Evolutionary conservation across 2,888 invertebrate species (phyloP).

Genomic region (Sylvicola fuscatus): DNA sequence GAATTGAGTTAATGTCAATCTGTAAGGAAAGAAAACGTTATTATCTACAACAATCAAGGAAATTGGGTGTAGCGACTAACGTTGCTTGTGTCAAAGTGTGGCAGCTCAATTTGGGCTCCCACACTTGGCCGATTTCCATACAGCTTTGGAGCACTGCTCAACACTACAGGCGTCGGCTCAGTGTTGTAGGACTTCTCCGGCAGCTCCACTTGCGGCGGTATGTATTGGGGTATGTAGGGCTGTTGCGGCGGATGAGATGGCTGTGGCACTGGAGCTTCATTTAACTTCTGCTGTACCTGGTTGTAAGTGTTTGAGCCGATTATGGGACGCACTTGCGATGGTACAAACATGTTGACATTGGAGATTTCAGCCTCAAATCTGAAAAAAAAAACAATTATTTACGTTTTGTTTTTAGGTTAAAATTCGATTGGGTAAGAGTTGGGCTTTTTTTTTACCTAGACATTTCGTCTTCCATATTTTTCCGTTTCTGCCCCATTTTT

Average conservation of each 20-base stretch:
- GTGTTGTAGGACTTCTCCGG: constrained; percentile 25
- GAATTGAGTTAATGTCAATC: constrained; percentile 31
- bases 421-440: constrained; percentile 3
- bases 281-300: constrained; percentile 44
- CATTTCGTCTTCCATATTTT: constrained; percentile 79
- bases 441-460: constrained; percentile 37
- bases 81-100: too few species aligned
- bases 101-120: constrained; percentile 13
- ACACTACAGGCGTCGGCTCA: constrained; percentile 35
- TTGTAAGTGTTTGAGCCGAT: constrained; percentile 54
- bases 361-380: constrained; percentile 83
- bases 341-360: constrained; percentile 28
- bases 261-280: constrained; percentile 25
- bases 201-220: constrained; percentile 24
- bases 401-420: constrained; percentile 3
- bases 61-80: too few species aligned
- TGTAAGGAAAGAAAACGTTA: too few species aligned
- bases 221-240: constrained; percentile 24
- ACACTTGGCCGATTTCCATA: constrained; percentile 34
- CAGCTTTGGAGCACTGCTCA: constrained; percentile 47
- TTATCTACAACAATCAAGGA: too few species aligned
- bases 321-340: constrained; percentile 35
- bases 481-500: too few species aligned
- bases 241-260: constrained; percentile 17
- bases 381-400: constrained; percentile 10